A percentile compares a stretch with the other conserved stretches of the same genome.
These are phyloP conservation scores for Perca flavescens DNA, from an alignment of 2,113 vertebrate genomes.

Conservation along the genomic window DNA sequence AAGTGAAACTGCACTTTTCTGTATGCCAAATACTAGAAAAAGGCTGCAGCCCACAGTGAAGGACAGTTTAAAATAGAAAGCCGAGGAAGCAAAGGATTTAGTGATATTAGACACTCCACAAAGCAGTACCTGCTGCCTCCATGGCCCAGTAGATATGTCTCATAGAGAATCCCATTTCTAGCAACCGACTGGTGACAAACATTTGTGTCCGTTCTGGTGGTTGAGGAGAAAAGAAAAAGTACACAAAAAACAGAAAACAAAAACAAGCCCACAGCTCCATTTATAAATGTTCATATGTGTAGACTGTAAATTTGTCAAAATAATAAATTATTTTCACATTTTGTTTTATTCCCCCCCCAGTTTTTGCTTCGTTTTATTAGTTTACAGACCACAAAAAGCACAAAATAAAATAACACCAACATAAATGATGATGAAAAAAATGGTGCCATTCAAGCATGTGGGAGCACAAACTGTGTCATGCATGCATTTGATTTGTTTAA, in stretches of 20 bases:
- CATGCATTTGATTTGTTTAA: constrained; percentile 35
- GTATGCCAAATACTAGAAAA: neutral
- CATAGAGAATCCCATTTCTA: constrained; percentile 89
- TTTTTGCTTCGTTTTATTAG: neutral
- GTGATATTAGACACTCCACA: constrained; percentile 52
- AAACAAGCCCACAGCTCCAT: constrained; percentile 57
- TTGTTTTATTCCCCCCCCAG: neutral
- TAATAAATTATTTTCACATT: constrained; percentile 1
- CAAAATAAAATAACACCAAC: constrained; percentile 39
- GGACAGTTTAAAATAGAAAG: constrained; percentile 52
- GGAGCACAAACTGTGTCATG: constrained; percentile 44
- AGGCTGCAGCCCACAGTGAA: constrained; percentile 44
- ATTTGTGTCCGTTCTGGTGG: constrained; percentile 85
- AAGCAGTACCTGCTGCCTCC: constrained; percentile 87
- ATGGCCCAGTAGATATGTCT: constrained; percentile 88
- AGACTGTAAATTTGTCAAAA: constrained; percentile 13
- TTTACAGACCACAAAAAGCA: constrained; percentile 8
- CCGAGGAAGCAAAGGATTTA: constrained; percentile 45
- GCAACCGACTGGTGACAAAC: constrained; percentile 87
- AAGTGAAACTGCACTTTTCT: neutral
- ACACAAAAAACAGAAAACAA: constrained; percentile 69
- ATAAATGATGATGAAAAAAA: constrained; percentile 59
- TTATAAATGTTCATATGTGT: constrained; percentile 7
- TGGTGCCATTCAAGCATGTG: constrained; percentile 68
- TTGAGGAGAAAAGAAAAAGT: constrained; percentile 75